Conservation (phyloP, 2,113 vertebrate species). For the Pantherophis guttatus region DNA sequence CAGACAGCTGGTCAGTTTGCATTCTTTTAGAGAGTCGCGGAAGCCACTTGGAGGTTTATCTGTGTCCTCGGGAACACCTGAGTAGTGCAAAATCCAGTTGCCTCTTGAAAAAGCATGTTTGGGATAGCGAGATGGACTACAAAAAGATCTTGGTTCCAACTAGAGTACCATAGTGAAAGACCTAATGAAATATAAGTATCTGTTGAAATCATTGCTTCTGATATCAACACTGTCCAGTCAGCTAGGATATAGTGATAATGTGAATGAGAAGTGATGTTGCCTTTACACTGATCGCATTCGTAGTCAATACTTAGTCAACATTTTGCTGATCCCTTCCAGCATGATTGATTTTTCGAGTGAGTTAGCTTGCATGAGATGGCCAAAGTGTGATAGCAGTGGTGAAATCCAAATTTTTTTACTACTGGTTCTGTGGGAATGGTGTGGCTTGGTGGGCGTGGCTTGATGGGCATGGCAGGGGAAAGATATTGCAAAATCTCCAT, state of each 20-base stretch:
- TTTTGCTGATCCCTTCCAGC: neutral
- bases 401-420: too few species aligned
- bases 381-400: neutral
- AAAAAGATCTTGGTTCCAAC: neutral
- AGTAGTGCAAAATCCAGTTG: too few species aligned
- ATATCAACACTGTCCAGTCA: neutral
- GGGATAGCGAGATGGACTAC: too few species aligned
- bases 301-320: neutral
- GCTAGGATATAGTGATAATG: neutral
- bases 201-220: neutral
- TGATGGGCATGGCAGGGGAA: too few species aligned
- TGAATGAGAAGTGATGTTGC: neutral
- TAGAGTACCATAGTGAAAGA: neutral
- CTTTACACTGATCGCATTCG: neutral
- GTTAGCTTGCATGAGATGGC: neutral
- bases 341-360: neutral
- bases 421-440: too few species aligned
- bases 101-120: too few species aligned
- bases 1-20: too few species aligned
- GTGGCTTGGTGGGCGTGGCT: too few species aligned
- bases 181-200: neutral
- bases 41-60: too few species aligned
- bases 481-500: too few species aligned
- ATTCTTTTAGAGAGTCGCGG: too few species aligned
- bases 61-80: too few species aligned